Conservation (phyloP, 2,113 vertebrate species). For the Ciconia stormi region DNA sequence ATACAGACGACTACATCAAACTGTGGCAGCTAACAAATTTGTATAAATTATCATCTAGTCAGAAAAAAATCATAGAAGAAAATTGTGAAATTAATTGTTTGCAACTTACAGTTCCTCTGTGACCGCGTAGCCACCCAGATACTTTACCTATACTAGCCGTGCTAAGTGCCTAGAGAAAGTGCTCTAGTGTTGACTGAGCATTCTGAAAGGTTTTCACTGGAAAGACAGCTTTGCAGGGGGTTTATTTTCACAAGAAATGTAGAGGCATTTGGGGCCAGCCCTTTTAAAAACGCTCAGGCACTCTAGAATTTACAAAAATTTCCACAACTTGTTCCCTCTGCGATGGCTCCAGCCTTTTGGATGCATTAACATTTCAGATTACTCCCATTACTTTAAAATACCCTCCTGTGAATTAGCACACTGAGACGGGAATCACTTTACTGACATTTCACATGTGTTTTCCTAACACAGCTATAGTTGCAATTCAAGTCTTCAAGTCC, state of each 20-base stretch:
- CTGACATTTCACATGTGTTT: background rate
- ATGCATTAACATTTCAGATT: background rate
- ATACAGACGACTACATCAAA: background rate
- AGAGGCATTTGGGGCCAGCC: background rate
- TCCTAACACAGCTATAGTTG: fast-evolving
- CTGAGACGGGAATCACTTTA: background rate
- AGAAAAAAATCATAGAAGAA: background rate
- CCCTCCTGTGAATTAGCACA: background rate
- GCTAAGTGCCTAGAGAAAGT: background rate
- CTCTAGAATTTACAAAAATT: background rate
- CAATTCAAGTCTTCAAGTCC: background rate
- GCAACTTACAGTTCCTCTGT: background rate
- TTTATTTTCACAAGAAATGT: background rate
- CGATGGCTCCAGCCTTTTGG: background rate
- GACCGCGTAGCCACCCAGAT: background rate
- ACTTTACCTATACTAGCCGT: fast-evolving
- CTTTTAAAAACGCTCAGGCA: background rate
- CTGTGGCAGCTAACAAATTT: background rate
- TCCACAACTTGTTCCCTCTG: background rate
- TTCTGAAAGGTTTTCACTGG: background rate
- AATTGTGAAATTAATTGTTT: background rate
- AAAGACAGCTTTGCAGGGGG: background rate
- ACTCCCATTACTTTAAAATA: background rate
- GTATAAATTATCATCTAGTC: background rate
- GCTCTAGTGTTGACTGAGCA: background rate